Conservation (phyloP, 2,797 vertebrate species). For the Typhlichthys eigenmanni region DNA sequence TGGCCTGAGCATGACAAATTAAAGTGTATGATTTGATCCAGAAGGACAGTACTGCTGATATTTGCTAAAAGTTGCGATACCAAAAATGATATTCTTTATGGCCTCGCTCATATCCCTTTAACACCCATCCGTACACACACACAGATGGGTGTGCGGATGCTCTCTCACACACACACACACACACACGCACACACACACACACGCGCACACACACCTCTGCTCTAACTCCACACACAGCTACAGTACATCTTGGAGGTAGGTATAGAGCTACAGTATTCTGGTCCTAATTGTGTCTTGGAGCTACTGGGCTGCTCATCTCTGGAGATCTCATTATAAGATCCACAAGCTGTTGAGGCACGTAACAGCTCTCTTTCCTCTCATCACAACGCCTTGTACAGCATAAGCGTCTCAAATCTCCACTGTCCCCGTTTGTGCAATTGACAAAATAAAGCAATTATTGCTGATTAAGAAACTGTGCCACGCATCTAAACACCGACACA, state of each 20-base stretch:
- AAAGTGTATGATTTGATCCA: too few species aligned
- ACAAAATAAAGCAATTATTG: conserved; percentile 64
- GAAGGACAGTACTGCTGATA: too few species aligned
- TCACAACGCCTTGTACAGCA: conserved; percentile 63
- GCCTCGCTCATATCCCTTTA: background rate
- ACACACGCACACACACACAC: too few species aligned
- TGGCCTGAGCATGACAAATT: background rate
- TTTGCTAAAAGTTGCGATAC: too few species aligned
- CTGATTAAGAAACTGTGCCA: conserved; percentile 59
- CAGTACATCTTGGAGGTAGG: conserved; percentile 46
- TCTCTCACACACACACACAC: conserved; percentile 4
- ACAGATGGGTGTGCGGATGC: conserved; percentile 2
- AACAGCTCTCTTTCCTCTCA: conserved; percentile 54
- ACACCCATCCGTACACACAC: conserved; percentile 6
- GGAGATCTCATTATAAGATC: conserved; percentile 83
- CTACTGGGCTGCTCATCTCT: conserved; percentile 72
- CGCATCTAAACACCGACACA: conserved; percentile 44
- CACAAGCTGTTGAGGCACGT: conserved; percentile 74
- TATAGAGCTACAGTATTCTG: conserved; percentile 33
- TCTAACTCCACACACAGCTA: conserved; percentile 31
- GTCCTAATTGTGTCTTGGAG: conserved; percentile 80
- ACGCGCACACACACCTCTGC: conserved; percentile 20
- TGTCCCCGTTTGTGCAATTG: conserved; percentile 42
- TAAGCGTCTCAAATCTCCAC: conserved; percentile 57
- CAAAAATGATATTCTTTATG: too few species aligned